These are phyloP conservation scores for Drosophila watanabei DNA, from an alignment of 1,140 invertebrate species.

Conservation along the genomic window DNA sequence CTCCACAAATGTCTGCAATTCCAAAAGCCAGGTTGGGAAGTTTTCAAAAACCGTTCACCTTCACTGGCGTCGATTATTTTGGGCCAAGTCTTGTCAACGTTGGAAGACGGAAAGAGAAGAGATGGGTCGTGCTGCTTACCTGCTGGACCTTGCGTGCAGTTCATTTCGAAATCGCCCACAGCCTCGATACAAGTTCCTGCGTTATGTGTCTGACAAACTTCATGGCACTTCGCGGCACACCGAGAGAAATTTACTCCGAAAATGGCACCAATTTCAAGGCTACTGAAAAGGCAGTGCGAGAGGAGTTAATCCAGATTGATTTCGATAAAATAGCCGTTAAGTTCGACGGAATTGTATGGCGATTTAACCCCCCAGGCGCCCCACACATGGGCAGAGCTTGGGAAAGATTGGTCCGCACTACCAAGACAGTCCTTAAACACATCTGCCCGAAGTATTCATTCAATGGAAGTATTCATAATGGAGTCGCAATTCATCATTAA, in stretches of 20 bases:
- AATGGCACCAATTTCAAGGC: conserved; percentile 16
- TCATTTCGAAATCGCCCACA: conserved; percentile 4
- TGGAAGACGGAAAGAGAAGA: not conserved
- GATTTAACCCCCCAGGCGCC: not conserved
- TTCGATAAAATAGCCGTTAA: not conserved
- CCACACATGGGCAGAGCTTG: not conserved
- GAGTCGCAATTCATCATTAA: not conserved
- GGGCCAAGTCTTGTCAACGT: conserved; percentile 1
- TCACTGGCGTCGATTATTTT: conserved; percentile 8
- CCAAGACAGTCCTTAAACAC: not conserved
- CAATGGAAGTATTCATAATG: not conserved
- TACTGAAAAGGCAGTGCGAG: conserved; percentile 1
- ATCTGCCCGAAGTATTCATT: not conserved
- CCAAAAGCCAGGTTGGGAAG: not conserved
- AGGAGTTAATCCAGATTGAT: not conserved
- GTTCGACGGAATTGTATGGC: not conserved
- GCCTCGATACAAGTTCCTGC: conserved; percentile 3
- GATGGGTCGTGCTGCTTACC: conserved; percentile 1
- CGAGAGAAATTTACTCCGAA: conserved; percentile 12
- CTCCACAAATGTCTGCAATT: not conserved
- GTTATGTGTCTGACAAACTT: conserved; percentile 12
- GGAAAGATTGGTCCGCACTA: not conserved
- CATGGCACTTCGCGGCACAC: not conserved
- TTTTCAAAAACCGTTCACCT: conserved; percentile 5
- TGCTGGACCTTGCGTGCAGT: conserved; percentile 3